phyloP scores from a whole-genome alignment of 2,113 vertebrate species.

The Chloropsis hardwickii region DNA sequence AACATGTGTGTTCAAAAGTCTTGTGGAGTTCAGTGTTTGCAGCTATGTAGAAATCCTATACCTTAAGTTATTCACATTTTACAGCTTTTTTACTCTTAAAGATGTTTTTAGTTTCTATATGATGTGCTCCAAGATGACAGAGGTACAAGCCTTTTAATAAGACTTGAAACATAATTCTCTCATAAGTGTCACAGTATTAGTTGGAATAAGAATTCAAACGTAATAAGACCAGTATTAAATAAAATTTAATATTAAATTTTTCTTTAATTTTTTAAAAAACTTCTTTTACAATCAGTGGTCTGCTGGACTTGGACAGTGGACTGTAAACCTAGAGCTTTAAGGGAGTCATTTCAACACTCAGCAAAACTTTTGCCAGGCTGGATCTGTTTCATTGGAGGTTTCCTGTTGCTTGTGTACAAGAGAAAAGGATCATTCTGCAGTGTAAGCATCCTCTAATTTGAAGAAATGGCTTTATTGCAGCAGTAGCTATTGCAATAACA shows the following conservation, averaged over 20 bases:
- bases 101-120: background rate
- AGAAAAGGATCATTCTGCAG: background rate
- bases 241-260: background rate
- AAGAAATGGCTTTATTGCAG: conserved; percentile 26
- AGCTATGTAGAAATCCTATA: background rate
- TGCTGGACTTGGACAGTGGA: background rate
- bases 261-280: background rate
- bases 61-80: background rate
- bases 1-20: background rate
- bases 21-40: background rate
- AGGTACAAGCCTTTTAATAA: background rate
- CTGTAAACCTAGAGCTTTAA: background rate
- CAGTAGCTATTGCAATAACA: conserved; percentile 26
- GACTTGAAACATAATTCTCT: background rate
- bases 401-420: background rate
- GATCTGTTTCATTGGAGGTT: background rate
- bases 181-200: background rate
- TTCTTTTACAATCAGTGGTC: background rate
- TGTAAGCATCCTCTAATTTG: conserved; percentile 24
- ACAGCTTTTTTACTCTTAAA: background rate
- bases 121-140: background rate
- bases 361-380: background rate
- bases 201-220: background rate
- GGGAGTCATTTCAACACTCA: background rate
- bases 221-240: background rate